These are phyloP conservation scores for Contarinia nasturtii DNA, from an alignment of 1,140 invertebrate species.

Conservation along the genomic window DNA sequence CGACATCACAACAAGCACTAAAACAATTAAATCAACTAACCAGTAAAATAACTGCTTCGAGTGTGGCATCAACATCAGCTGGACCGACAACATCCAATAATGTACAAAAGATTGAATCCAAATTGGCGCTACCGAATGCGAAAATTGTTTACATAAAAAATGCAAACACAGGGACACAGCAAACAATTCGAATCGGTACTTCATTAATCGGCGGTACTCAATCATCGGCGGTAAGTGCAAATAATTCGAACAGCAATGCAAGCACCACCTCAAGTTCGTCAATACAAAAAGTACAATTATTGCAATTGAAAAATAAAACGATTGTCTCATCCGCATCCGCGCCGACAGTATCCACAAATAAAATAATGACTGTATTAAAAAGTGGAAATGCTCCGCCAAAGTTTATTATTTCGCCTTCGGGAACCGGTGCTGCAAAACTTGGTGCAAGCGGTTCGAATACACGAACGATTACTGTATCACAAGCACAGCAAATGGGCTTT, in stretches of 20 bases:
- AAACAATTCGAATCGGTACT: background rate
- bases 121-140: background rate
- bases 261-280: too few relatives aligned
- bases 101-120: background rate
- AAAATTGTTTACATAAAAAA: conserved; percentile 1
- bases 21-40: background rate
- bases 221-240: background rate
- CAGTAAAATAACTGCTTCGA: background rate
- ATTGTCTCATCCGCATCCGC: too few relatives aligned
- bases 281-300: background rate
- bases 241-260: background rate
- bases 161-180: background rate
- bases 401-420: background rate
- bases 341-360: background rate
- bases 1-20: background rate
- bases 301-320: background rate
- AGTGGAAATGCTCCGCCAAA: background rate
- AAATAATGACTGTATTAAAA: background rate
- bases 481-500: background rate
- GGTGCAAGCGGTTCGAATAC: background rate
- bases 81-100: background rate
- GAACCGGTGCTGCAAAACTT: too few relatives aligned
- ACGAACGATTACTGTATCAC: background rate
- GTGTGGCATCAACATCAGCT: background rate
- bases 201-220: background rate